phyloP scores from a whole-genome alignment of 2,797 vertebrate species.

The Channa striata region DNA sequence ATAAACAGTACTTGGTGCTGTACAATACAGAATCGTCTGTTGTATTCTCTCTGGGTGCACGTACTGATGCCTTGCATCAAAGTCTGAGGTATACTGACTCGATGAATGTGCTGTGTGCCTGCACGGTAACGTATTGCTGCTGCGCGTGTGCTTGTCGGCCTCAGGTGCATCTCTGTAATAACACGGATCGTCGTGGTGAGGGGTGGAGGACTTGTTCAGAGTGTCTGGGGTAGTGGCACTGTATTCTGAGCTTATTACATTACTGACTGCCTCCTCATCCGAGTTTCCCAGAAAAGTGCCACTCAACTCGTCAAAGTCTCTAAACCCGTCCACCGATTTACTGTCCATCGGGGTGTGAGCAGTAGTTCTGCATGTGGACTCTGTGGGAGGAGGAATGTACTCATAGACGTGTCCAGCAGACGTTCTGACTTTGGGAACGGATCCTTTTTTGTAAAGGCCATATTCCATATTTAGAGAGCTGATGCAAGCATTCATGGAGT shows the following conservation, averaged over 20 bases:
- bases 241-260: constrained; percentile 89
- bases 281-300: constrained; percentile 87
- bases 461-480: constrained; percentile 98
- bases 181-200: constrained; percentile 89
- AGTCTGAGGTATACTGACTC: constrained; percentile 91
- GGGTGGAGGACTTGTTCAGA: constrained; percentile 88
- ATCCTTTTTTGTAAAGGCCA: constrained; percentile 90
- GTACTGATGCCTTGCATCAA: constrained; percentile 91
- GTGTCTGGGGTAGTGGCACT: constrained; percentile 92
- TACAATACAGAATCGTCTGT: constrained; percentile 93
- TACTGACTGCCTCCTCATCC: constrained; percentile 88
- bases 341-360: constrained; percentile 88
- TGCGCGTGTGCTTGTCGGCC: constrained; percentile 88
- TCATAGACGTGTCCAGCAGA: constrained; percentile 95
- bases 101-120: constrained; percentile 88
- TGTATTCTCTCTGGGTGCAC: constrained; percentile 91
- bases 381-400: constrained; percentile 92
- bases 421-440: constrained; percentile 91
- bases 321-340: constrained; percentile 90
- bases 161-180: constrained; percentile 92
- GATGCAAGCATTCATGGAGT: constrained; percentile 92
- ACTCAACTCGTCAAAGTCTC: constrained; percentile 94
- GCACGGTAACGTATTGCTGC: constrained; percentile 90
- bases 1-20: constrained; percentile 92
- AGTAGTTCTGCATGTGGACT: constrained; percentile 87